These are phyloP conservation scores for Mya arenaria DNA, from an alignment of 1,140 invertebrate genomes.

Conservation along the genomic window DNA sequence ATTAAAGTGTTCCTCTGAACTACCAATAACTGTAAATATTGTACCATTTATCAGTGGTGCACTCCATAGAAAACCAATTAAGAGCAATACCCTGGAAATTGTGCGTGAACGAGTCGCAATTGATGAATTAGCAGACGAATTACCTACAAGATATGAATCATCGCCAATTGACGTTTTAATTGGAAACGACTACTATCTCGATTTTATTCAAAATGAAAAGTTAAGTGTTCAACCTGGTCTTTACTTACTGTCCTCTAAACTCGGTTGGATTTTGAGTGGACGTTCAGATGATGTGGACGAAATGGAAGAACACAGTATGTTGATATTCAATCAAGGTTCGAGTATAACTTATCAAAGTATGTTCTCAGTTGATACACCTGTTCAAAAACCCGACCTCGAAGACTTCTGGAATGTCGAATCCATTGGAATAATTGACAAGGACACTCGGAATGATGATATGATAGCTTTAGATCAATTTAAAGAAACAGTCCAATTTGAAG, in stretches of 20 bases:
- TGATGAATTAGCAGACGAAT: no score
- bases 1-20: no score
- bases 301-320: not conserved
- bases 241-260: constrained; percentile 20
- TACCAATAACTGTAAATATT: no score
- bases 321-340: not conserved
- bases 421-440: constrained; percentile 16
- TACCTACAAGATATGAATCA: no score
- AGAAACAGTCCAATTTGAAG: not conserved
- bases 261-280: constrained; percentile 25
- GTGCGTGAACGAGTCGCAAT: no score
- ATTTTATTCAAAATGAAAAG: no score
- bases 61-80: no score
- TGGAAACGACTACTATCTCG: no score
- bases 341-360: not conserved
- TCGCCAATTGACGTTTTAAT: no score
- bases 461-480: constrained; percentile 10
- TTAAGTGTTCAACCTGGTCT: no score
- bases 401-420: constrained; percentile 56
- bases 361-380: not conserved
- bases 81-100: no score
- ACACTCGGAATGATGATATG: not conserved
- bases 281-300: not conserved
- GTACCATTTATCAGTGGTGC: no score
- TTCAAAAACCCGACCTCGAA: constrained; percentile 12